Conservation (phyloP, 2,113 vertebrate genomes). For the Pluvianellus socialis region DNA sequence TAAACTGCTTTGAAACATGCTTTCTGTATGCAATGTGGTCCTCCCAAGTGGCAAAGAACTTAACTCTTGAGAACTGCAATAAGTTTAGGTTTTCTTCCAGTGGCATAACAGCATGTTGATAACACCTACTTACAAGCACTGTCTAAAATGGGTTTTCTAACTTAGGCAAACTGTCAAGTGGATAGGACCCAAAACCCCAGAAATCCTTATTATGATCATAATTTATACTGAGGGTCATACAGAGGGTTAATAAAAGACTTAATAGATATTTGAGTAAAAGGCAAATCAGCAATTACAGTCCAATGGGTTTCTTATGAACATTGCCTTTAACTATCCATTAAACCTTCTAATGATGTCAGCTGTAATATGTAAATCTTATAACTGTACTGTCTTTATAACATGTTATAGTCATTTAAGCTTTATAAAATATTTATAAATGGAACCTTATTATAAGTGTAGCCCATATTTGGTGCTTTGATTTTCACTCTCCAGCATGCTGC, state of each 20-base stretch:
- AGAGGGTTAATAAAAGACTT: background rate
- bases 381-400: background rate
- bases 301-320: background rate
- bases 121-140: background rate
- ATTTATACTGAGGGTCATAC: background rate
- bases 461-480: background rate
- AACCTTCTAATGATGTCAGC: background rate
- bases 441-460: background rate
- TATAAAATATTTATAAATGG: background rate
- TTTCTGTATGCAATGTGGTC: background rate
- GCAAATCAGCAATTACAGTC: background rate
- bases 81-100: background rate
- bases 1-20: background rate
- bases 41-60: background rate
- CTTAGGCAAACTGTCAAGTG: background rate
- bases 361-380: background rate
- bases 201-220: background rate
- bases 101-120: background rate
- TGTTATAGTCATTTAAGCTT: background rate
- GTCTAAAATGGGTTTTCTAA: background rate
- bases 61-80: background rate
- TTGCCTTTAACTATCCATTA: background rate
- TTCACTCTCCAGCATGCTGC: background rate
- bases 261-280: background rate
- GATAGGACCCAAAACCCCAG: background rate